Base-by-base conservation (phyloP, 2,113 vertebrate species). In the Delphinapterus leucas region DNA sequence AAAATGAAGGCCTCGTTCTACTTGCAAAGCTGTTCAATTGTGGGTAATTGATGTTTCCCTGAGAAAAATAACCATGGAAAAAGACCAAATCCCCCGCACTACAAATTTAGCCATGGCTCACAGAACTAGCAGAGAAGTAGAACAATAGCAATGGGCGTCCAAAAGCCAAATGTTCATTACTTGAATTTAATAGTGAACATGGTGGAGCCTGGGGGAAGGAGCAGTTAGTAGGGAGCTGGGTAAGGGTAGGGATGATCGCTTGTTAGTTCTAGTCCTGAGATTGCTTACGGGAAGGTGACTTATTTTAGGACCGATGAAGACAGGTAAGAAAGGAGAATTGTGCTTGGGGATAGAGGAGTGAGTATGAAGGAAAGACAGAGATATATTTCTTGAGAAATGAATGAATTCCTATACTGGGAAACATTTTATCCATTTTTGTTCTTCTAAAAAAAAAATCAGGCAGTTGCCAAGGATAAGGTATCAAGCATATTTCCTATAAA, bases 401-500 rank as follows among this genome's bases (percentile, higher is more conserved):
- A 97, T 80, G 49, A 63, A 85, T 61, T 87, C 11, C 31, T 68
- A 91, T 80, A 60, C 21, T 86, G 63, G 61, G 65, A 87, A 95
- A 95, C 55, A 97, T 63, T 90, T 95, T 77, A 73, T 58, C 41
- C 47, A 77, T 73, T 95, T 95, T 92, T 65, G 13, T 92, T 65
- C 63, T 84, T 20, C 17, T 73, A 41, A 94, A 68, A 76, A 92
- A 63, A 92, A 63, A 61, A 94, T 20, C 38, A 84, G 93, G 89
- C 33, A 73, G 10, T 96, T 95, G 88, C 74, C 96, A 96, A 96
- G 90, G 23, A 90, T 71, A 97, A 96, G 80, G 74, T 96, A 92
- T 97, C 97, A 96, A 95, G 65, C 41, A 89, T 76, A 87, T 71
- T 97, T 97, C 63, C 80, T 81, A 95, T n/a, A 84, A 96, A 95